Percentiles rank a stretch among this genome's conserved stretches.
These are phyloP conservation scores for Synanthedon andrenaeformis DNA, from an alignment of 2,888 invertebrate species.

Conservation along the genomic window DNA sequence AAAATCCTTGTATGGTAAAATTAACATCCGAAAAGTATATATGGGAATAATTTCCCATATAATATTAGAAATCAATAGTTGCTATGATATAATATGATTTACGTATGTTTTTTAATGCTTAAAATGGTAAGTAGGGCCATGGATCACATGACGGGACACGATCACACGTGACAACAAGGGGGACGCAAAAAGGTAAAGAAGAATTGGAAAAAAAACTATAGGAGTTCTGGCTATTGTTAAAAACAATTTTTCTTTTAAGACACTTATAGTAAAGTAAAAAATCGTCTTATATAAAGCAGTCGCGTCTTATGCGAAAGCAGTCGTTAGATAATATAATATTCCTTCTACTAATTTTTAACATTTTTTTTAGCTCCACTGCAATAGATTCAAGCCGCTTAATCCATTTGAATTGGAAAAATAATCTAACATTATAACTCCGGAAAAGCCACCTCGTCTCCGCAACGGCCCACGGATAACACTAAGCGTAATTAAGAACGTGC, in stretches of 20 bases:
- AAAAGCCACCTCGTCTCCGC: neutral
- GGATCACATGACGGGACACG: no score
- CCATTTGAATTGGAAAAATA: slow-evolving; percentile 31
- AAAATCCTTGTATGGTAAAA: neutral
- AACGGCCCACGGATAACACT: neutral
- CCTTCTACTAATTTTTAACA: neutral
- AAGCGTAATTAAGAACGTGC: neutral
- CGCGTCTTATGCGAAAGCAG: no score
- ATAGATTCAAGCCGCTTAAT: slow-evolving; percentile 13
- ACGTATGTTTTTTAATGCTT: no score
- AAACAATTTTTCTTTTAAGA: no score
- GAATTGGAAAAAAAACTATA: no score
- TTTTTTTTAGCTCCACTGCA: neutral
- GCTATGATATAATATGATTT: neutral
- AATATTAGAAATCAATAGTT: neutral
- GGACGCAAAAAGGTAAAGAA: no score
- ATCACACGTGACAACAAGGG: no score
- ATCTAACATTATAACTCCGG: slow-evolving; percentile 19
- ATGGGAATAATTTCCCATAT: neutral
- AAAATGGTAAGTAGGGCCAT: no score
- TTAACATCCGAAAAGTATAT: neutral
- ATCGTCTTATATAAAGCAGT: no score
- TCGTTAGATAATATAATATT: no score
- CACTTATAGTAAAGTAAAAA: neutral
- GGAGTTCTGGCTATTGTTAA: no score